These are phyloP conservation scores for Myzus persicae DNA, from an alignment of 1,140 invertebrate species.

Conservation along the genomic window DNA sequence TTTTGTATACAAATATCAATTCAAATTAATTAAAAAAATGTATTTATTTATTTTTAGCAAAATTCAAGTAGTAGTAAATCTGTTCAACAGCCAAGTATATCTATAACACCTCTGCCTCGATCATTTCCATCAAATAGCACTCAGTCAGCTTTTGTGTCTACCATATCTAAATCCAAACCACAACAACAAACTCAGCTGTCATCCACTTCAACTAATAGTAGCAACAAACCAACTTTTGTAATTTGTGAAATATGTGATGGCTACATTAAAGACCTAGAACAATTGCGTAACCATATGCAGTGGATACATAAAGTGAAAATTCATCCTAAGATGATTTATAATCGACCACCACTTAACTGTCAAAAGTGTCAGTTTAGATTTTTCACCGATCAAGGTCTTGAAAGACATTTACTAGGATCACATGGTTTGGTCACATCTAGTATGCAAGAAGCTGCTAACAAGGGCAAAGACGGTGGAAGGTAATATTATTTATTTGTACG, in stretches of 20 bases:
- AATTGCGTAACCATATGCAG: constrained; percentile 92
- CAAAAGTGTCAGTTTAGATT: constrained; percentile 93
- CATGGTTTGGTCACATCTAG: constrained; percentile 94
- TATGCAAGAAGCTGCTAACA: constrained; percentile 94
- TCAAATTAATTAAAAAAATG: neutral
- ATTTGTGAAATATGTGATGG: constrained; percentile 96
- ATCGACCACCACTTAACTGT: constrained; percentile 91
- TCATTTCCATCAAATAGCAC: constrained; percentile 59
- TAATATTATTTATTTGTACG: constrained; percentile 67
- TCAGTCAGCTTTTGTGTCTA: constrained; percentile 23
- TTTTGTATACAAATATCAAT: neutral
- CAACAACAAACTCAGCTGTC: constrained; percentile 88
- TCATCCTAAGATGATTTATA: constrained; percentile 95
- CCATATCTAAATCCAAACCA: constrained; percentile 33
- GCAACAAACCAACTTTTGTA: constrained; percentile 82
- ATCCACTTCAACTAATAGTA: constrained; percentile 77
- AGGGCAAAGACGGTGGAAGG: constrained; percentile 90
- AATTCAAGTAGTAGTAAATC: constrained; percentile 64
- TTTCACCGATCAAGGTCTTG: constrained; percentile 84
- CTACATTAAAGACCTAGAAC: constrained; percentile 93
- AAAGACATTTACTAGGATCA: constrained; percentile 90
- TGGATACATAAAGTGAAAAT: constrained; percentile 97
- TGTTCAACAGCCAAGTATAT: constrained; percentile 84
- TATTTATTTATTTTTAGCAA: constrained; percentile 53
- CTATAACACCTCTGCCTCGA: constrained; percentile 83